Base-by-base conservation (phyloP, 2,797 vertebrate species). In the Oreortyx pictus region DNA sequence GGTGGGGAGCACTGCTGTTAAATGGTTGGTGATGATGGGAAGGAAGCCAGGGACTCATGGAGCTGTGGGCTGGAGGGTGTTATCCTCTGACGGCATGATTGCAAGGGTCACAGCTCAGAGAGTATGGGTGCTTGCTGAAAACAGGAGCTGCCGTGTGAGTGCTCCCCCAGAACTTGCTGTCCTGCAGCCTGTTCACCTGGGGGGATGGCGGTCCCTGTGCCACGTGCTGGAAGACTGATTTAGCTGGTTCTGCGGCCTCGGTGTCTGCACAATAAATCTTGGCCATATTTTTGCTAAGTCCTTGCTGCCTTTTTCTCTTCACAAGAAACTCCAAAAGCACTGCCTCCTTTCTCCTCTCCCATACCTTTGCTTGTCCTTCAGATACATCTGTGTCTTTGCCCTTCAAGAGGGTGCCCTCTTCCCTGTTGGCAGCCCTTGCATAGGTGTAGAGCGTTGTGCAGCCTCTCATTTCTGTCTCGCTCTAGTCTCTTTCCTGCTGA, bases 351-450 rank as follows among this genome's bases (percentile, higher is more conserved):
- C 83, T 15, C 33, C 9, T 13, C 65, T 54, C 41, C 59, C 56
- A 41, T 1, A 76, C 74, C 88, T 96, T 96, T 94, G 92, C 90
- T 82, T 92, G 94, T 92, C 94, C 94, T 97, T 95, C 66, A 47
- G 12, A 46, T 80, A 81, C 93, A 95, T 88, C 94, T 95, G 93
- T 96, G 95, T 13, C 86, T 96, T 82, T 96, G 95, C 94, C 96
- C 95, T 95, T 93, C 4, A 67, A 94, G 93, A 85, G 83, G 80
- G 75, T 96, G 94, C 94, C 95, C 94, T 95, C 93, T 93, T 90
- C 92, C 9, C 88, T 94, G 89, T 94, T 96, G 96, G 95, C 96
- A 96, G 95, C 90, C 95, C 92, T 95, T 95, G 92, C 60, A 25
- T 92, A 93, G 96, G 91, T 91, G 92, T 62, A 66, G 46, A 87